These are phyloP conservation scores for Xenopus petersii DNA, from an alignment of 2,797 vertebrate species.

Conservation along the genomic window DNA sequence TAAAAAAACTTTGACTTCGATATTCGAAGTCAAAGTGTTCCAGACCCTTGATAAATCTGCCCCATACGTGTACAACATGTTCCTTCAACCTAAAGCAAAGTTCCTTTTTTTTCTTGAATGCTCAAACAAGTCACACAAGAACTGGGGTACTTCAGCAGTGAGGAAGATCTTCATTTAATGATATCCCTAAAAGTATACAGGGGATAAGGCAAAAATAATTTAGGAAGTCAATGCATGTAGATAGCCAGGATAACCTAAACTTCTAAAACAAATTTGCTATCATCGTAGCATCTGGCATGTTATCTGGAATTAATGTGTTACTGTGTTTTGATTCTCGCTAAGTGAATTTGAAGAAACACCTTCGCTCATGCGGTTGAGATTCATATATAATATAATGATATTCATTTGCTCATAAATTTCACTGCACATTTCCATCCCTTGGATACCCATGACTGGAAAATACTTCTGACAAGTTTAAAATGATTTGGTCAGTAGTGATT, in stretches of 20 bases:
- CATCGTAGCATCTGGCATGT: constrained; percentile 35
- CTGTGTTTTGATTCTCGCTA: constrained; percentile 39
- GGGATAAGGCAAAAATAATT: too few species aligned
- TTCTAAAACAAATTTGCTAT: neutral
- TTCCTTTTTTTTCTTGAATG: too few species aligned
- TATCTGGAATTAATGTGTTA: constrained; percentile 46
- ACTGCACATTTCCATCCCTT: constrained; percentile 39
- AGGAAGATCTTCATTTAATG: too few species aligned
- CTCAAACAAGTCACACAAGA: too few species aligned
- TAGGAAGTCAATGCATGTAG: too few species aligned
- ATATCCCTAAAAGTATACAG: too few species aligned
- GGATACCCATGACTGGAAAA: constrained; percentile 47
- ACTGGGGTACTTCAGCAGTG: too few species aligned
- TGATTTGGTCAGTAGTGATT: constrained; percentile 50
- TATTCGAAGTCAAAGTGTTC: too few species aligned
- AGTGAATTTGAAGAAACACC: constrained; percentile 46
- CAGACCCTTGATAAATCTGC: too few species aligned
- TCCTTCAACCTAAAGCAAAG: too few species aligned
- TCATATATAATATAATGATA: constrained; percentile 48
- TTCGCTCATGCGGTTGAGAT: constrained; percentile 33
- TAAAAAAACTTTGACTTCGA: too few species aligned
- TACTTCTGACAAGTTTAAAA: constrained; percentile 50
- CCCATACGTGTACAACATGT: too few species aligned
- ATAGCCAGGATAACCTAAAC: neutral
- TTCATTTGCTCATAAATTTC: constrained; percentile 47